These are phyloP conservation scores for Nomia melanderi DNA, from an alignment of 1,140 invertebrate genomes.

Conservation along the genomic window DNA sequence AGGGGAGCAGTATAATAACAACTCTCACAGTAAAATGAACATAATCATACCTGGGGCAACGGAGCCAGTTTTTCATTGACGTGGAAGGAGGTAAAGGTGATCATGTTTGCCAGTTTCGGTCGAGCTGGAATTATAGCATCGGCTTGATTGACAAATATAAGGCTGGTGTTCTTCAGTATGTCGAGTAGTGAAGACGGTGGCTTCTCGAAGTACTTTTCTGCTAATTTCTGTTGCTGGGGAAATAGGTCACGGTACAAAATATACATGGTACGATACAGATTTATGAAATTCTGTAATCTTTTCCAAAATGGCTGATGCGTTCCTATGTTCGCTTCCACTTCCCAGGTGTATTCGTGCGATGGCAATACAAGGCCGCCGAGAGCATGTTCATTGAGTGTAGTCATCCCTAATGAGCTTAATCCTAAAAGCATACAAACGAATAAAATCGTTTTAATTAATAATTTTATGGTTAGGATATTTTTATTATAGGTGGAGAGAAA, in stretches of 20 bases:
- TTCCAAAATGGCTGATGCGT: constrained; percentile 45
- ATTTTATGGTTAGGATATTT: too few species aligned
- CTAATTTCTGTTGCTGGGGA: constrained; percentile 71
- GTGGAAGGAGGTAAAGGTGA: constrained; percentile 81
- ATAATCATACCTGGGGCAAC: constrained; percentile 63
- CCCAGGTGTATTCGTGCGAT: constrained; percentile 62
- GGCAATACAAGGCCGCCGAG: constrained; percentile 50
- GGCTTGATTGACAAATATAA: constrained; percentile 83
- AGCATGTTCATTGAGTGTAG: neutral
- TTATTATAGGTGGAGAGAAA: too few species aligned
- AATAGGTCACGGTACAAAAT: neutral
- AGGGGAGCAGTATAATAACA: too few species aligned
- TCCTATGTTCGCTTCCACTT: constrained; percentile 23
- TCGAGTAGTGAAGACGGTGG: constrained; percentile 59
- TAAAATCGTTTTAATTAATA: too few species aligned
- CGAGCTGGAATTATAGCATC: constrained; percentile 80
- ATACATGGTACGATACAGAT: constrained; percentile 17
- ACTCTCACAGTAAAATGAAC: neutral
- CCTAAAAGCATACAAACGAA: constrained; percentile 41
- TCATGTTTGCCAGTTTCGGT: constrained; percentile 81
- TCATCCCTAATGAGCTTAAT: constrained; percentile 31
- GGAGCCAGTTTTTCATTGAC: constrained; percentile 57
- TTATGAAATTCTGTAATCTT: constrained; percentile 46
- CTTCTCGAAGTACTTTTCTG: constrained; percentile 72
- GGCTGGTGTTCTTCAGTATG: constrained; percentile 72